These are phyloP conservation scores for Drosophila grimshawi DNA, from an alignment of 1,140 invertebrate species.

Conservation along the genomic window DNA sequence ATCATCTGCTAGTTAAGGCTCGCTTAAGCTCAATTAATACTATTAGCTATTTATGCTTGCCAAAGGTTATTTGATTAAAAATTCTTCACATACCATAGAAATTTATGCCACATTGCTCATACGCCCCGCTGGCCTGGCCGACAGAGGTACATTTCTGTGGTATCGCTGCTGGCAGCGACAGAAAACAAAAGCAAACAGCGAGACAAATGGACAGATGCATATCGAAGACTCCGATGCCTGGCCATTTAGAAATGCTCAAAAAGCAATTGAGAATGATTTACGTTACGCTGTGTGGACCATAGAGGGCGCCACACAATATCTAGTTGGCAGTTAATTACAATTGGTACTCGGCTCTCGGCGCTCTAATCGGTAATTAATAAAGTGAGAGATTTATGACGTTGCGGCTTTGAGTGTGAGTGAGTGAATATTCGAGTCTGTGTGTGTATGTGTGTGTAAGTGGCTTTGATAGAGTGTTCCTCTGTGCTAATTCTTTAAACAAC, in stretches of 20 bases:
- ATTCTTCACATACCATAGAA: constrained; percentile 7
- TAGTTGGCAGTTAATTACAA: constrained; percentile 78
- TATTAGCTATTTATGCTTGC: too few species aligned
- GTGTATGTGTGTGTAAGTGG: constrained; percentile 6
- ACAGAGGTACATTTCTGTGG: constrained; percentile 6
- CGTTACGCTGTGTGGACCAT: constrained; percentile 33
- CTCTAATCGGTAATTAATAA: constrained; percentile 78
- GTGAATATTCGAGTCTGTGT: constrained; percentile 2
- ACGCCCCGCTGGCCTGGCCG: constrained; percentile 10
- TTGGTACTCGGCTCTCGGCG: constrained; percentile 45
- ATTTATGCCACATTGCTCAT: constrained; percentile 33
- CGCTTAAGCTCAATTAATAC: too few species aligned
- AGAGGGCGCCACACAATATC: constrained; percentile 35
- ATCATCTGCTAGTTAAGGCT: too few species aligned
- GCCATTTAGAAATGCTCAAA: constrained; percentile 72
- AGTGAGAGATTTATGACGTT: constrained; percentile 69
- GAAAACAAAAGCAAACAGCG: constrained; percentile 33
- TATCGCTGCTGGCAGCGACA: background rate
- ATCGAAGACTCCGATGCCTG: constrained; percentile 13
- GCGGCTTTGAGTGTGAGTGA: background rate
- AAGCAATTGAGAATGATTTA: constrained; percentile 81
- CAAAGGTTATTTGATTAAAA: background rate
- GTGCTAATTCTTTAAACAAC: constrained; percentile 46
- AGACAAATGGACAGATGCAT: constrained; percentile 38
- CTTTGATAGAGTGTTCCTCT: constrained; percentile 42